Evolutionary conservation across 2,113 vertebrate genomes (phyloP).

Genomic region (Taxidea taxus): DNA sequence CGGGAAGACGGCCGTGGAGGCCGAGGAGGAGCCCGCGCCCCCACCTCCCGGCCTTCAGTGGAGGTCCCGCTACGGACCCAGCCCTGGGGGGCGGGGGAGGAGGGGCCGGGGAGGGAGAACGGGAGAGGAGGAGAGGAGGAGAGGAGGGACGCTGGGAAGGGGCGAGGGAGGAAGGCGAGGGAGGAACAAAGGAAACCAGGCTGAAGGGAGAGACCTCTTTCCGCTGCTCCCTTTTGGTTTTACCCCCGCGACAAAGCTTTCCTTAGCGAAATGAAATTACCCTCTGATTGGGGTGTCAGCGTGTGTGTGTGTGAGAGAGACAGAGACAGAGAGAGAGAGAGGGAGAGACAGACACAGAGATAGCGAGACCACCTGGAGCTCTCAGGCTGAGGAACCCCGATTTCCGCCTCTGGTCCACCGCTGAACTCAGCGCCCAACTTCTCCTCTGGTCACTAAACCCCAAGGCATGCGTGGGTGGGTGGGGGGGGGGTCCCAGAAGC

Average conservation of each 20-base stretch:
- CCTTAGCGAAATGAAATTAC: not conserved
- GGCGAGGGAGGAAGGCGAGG: not conserved
- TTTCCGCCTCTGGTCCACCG: not conserved
- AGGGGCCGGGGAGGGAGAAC: not conserved
- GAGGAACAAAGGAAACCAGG: slow-evolving; percentile 68
- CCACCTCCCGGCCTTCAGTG: not conserved
- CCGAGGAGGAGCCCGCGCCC: not conserved
- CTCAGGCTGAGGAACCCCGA: not conserved
- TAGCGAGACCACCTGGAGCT: not conserved
- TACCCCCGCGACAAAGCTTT: not conserved
- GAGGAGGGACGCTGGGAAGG: not conserved
- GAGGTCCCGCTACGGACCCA: not conserved
- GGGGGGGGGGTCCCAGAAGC: not conserved
- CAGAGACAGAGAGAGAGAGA: not conserved
- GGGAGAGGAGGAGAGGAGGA: not conserved
- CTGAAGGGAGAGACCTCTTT: not conserved
- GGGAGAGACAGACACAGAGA: not conserved
- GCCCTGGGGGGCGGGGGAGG: not conserved
- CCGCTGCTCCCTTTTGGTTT: not conserved
- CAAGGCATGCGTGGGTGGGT: not conserved
- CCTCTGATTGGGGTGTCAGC: not conserved
- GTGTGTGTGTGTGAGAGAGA: not conserved
- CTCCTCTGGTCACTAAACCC: not conserved
- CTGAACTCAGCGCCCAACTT: not conserved
- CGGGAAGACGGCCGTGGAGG: slow-evolving; percentile 50